Conservation (phyloP, 1,140 invertebrate genomes). For the Drosophila carrolli region DNA sequence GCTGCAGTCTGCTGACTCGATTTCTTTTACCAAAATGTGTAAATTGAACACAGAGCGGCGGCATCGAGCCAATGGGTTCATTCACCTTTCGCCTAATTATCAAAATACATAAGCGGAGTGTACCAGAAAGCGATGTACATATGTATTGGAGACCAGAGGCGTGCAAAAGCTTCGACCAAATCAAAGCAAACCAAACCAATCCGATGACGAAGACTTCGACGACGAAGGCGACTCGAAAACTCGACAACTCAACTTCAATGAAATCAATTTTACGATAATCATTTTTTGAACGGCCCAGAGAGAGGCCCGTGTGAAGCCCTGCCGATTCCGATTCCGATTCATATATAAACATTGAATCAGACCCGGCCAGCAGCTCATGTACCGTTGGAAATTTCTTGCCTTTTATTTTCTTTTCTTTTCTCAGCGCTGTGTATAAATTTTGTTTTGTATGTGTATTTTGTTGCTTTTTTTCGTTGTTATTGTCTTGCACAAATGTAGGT, state of each 20-base stretch:
- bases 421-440: constrained; percentile 53
- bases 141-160: constrained; percentile 12
- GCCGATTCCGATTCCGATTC: constrained; percentile 47
- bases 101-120: constrained; percentile 78
- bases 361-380: constrained; percentile 46
- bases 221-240: constrained; percentile 16
- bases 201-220: constrained; percentile 38
- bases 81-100: constrained; percentile 83
- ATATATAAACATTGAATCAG: constrained; percentile 73
- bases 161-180: constrained; percentile 55
- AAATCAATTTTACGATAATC: constrained; percentile 83
- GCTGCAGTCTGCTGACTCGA: constrained; percentile 55
- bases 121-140: constrained; percentile 44
- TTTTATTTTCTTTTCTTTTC: constrained; percentile 68
- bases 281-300: constrained; percentile 64
- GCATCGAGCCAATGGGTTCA: constrained; percentile 59
- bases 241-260: constrained; percentile 60
- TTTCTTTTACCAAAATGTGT: constrained; percentile 77
- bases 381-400: constrained; percentile 83
- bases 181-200: neutral
- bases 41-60: constrained; percentile 60
- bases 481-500: constrained; percentile 80
- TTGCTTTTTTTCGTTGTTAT: constrained; percentile 73
- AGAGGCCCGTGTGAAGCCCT: constrained; percentile 68
- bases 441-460: constrained; percentile 48